Evolutionary conservation across 2,797 vertebrate species (phyloP).

Genomic region (Anomalospiza imberbis): DNA sequence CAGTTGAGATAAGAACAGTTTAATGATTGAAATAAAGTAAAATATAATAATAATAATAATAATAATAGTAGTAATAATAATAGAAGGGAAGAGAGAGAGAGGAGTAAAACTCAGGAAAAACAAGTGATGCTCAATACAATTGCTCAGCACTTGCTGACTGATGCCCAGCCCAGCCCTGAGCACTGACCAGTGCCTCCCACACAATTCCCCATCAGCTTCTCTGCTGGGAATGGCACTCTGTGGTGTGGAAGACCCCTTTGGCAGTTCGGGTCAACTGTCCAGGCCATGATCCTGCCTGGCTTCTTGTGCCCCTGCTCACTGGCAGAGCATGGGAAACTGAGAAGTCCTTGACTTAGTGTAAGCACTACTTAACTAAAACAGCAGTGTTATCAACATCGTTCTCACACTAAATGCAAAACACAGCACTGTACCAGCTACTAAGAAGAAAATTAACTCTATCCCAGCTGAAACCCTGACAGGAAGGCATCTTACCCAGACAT

Average conservation of each 20-base stretch:
- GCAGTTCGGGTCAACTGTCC: not conserved
- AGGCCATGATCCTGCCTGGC: not conserved
- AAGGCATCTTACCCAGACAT: slow-evolving; percentile 73
- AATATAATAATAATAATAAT: not conserved
- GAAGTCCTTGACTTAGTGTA: not conserved
- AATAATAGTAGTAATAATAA: not conserved
- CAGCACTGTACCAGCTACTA: not conserved
- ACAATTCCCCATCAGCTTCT: not conserved
- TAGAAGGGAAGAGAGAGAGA: not conserved
- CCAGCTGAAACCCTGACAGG: slow-evolving; percentile 9
- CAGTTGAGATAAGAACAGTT: not conserved
- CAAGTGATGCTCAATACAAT: not conserved
- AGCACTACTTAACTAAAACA: not conserved
- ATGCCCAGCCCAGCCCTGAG: not conserved
- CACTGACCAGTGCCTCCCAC: not conserved
- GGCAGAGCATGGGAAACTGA: not conserved
- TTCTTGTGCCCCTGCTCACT: not conserved
- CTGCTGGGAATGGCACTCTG: not conserved
- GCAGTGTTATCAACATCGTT: not conserved
- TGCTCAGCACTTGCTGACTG: not conserved
- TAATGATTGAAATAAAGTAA: not conserved
- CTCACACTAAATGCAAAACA: not conserved
- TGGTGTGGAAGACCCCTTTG: not conserved
- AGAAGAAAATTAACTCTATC: not conserved
- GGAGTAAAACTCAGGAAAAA: not conserved